Percentiles rank a stretch among this genome's conserved stretches.
phyloP scores from a whole-genome alignment of 2,888 invertebrate species.

The Apotomis turbidana region DNA sequence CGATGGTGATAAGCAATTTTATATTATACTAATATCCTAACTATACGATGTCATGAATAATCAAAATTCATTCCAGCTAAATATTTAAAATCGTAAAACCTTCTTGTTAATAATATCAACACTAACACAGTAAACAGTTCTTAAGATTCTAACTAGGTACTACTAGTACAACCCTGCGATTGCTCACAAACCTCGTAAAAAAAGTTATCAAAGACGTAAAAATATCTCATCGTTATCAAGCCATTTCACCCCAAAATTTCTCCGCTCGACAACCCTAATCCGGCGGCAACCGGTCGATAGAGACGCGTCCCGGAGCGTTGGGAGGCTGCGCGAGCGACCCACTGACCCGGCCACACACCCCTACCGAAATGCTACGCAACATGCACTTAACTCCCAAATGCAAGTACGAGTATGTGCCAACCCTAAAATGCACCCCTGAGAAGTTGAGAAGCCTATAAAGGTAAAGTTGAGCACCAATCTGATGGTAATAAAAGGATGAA shows the following conservation, averaged over 20 bases:
- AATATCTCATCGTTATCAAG: neutral
- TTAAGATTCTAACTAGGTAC: no score
- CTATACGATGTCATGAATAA: no score
- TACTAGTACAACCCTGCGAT: no score
- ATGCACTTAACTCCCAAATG: constrained; percentile 32
- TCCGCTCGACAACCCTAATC: constrained; percentile 63
- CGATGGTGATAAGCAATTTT: no score
- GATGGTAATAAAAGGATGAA: constrained; percentile 54
- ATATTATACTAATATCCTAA: no score
- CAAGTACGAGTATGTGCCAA: constrained; percentile 47
- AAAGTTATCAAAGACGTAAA: neutral
- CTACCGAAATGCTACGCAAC: constrained; percentile 44
- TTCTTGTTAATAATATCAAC: no score
- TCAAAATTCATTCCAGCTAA: no score
- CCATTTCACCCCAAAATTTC: constrained; percentile 3
- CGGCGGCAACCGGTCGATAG: constrained; percentile 80
- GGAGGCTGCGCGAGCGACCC: constrained; percentile 86
- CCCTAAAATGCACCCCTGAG: constrained; percentile 61
- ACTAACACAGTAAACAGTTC: no score
- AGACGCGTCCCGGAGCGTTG: constrained; percentile 76
- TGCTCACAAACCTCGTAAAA: no score
- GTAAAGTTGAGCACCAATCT: constrained; percentile 39
- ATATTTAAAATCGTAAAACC: no score
- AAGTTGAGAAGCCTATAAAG: constrained; percentile 10
- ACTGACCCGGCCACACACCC: constrained; percentile 81